Conservation (phyloP, 2,888 invertebrate species). For the Tinea semifulvella region DNA sequence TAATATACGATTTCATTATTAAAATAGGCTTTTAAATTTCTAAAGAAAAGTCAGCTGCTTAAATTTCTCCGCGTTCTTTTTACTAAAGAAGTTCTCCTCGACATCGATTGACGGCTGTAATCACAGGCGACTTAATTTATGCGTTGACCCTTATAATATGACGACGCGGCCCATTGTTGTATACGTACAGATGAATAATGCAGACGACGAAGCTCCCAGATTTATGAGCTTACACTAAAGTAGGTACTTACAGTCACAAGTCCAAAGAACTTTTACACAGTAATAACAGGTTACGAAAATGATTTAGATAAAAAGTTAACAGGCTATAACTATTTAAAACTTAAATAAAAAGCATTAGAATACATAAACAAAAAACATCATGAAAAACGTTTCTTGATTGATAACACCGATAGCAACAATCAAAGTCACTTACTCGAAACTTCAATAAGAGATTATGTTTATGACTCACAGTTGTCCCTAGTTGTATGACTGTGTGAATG, state of each 20-base stretch:
- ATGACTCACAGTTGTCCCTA: background rate
- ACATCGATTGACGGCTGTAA: conserved; percentile 12
- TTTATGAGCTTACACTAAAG: conserved; percentile 27
- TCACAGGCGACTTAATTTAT: conserved; percentile 16
- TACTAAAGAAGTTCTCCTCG: conserved; percentile 1
- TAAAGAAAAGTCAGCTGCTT: conserved; percentile 4
- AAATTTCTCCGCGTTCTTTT: conserved; percentile 1
- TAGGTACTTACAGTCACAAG: background rate
- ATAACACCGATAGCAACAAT: background rate
- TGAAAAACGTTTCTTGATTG: background rate
- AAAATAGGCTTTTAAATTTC: conserved; percentile 1
- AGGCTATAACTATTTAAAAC: background rate
- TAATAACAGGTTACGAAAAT: background rate
- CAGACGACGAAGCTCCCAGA: conserved; percentile 35
- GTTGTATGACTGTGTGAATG: background rate
- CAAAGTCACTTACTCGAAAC: background rate
- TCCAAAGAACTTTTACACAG: conserved; percentile 24
- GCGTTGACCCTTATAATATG: conserved; percentile 20
- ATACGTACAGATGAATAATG: conserved; percentile 38
- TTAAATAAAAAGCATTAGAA: background rate
- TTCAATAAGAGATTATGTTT: background rate
- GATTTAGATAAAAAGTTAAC: conserved; percentile 3
- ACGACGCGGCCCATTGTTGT: conserved; percentile 34
- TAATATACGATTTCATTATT: conserved; percentile 3
- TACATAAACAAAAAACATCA: background rate